Percentiles rank a stretch among this genome's conserved stretches.
Conservation (phyloP, 2,113 vertebrate genomes). For the Gymnorhina tibicen region DNA sequence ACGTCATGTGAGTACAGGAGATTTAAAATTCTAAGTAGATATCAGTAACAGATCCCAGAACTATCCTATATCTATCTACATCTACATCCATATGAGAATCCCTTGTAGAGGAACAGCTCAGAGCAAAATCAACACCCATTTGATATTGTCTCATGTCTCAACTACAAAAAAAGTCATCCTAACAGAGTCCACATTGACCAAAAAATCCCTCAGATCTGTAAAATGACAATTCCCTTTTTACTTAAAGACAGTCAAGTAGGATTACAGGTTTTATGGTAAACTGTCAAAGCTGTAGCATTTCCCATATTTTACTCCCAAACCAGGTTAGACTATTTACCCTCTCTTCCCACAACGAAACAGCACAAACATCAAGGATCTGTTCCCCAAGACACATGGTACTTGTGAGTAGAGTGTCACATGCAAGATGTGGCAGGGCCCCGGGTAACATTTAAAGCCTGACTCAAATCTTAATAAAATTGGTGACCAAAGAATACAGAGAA, state of each 20-base stretch:
- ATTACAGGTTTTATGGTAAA: background rate
- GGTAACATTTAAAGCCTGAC: background rate
- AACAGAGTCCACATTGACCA: background rate
- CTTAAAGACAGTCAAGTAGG: background rate
- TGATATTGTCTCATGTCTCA: background rate
- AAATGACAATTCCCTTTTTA: background rate
- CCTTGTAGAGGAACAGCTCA: background rate
- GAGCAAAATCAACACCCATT: background rate
- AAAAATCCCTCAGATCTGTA: background rate
- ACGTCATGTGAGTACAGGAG: accelerated
- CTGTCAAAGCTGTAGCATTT: background rate
- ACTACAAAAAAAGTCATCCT: background rate
- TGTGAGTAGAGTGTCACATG: background rate
- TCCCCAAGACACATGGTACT: background rate
- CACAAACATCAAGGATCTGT: background rate
- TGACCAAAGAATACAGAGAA: background rate
- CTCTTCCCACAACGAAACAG: background rate
- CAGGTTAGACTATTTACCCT: background rate
- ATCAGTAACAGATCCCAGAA: background rate
- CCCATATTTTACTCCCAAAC: background rate
- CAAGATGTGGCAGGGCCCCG: background rate
- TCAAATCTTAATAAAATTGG: background rate
- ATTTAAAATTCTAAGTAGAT: background rate
- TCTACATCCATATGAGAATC: background rate
- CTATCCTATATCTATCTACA: background rate